Evolutionary conservation across 2,888 invertebrate genomes (phyloP).

Genomic region (Galerucella calmariensis): DNA sequence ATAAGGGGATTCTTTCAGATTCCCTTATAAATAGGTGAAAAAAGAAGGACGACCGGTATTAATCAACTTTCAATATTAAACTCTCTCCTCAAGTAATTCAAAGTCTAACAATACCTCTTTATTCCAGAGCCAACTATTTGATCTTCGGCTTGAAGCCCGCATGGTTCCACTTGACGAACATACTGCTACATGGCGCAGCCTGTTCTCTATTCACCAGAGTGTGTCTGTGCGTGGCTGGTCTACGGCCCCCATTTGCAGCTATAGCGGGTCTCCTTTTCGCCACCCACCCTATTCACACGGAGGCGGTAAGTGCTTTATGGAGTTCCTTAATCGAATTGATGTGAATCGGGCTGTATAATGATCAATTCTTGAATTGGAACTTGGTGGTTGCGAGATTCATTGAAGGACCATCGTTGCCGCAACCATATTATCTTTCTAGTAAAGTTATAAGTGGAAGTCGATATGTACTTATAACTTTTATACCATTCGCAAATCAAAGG

Average conservation of each 20-base stretch:
- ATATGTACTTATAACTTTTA: background rate
- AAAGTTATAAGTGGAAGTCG: background rate
- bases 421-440: background rate
- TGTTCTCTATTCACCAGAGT: constrained; percentile 79
- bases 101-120: constrained; percentile 35
- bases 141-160: constrained; percentile 76
- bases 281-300: constrained; percentile 88
- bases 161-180: constrained; percentile 86
- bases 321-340: constrained; percentile 34
- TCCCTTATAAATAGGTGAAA: background rate
- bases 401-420: background rate
- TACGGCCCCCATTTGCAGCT: constrained; percentile 77
- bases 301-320: constrained; percentile 77
- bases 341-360: constrained; percentile 35
- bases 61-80: constrained; percentile 12
- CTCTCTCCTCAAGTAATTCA: constrained; percentile 7
- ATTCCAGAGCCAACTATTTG: constrained; percentile 78
- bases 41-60: constrained; percentile 5
- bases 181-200: constrained; percentile 79
- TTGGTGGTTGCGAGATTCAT: constrained; percentile 4
- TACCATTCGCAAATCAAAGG: no score
- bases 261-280: constrained; percentile 83
- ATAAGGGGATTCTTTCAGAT: no score
- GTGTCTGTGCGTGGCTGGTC: constrained; percentile 74
- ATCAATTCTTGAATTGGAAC: constrained; percentile 32